Conservation (phyloP, 2,888 invertebrate species). For the Polylopha cassiicola region DNA sequence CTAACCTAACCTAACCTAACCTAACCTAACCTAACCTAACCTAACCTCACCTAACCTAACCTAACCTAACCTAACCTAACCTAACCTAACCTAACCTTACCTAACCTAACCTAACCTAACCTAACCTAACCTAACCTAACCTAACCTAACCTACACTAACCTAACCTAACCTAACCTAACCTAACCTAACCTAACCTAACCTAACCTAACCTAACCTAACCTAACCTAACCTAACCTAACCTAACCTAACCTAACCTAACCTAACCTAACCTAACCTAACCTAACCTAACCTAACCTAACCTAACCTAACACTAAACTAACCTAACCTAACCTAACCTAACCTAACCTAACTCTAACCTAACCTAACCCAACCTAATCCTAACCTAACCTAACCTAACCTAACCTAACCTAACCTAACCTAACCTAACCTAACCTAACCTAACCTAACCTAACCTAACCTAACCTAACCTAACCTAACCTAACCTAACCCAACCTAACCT, state of each 20-base stretch:
- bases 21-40: conserved; percentile 25
- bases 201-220: conserved; percentile 20
- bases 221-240: conserved; percentile 26
- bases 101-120: conserved; percentile 27
- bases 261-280: conserved; percentile 26
- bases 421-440: conserved; percentile 20
- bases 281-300: conserved; percentile 23
- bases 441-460: conserved; percentile 24
- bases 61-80: conserved; percentile 26
- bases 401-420: conserved; percentile 3
- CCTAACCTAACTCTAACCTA: conserved; percentile 2
- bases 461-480: conserved; percentile 25
- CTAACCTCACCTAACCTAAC: conserved; percentile 23
- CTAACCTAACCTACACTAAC: conserved; percentile 26
- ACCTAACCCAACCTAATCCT: conserved; percentile 2
- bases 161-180: conserved; percentile 26
- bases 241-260: conserved; percentile 28
- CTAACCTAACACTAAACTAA: conserved; percentile 19
- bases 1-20: conserved; percentile 24
- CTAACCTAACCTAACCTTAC: conserved; percentile 26
- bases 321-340: conserved; percentile 1
- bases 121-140: conserved; percentile 28
- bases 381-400: conserved; percentile 3
- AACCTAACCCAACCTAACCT: conserved; percentile 22
- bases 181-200: conserved; percentile 25